Percentiles rank a stretch among this genome's conserved stretches.
Conservation (phyloP, 2,888 invertebrate genomes). For the Sarcophaga rosellei region DNA sequence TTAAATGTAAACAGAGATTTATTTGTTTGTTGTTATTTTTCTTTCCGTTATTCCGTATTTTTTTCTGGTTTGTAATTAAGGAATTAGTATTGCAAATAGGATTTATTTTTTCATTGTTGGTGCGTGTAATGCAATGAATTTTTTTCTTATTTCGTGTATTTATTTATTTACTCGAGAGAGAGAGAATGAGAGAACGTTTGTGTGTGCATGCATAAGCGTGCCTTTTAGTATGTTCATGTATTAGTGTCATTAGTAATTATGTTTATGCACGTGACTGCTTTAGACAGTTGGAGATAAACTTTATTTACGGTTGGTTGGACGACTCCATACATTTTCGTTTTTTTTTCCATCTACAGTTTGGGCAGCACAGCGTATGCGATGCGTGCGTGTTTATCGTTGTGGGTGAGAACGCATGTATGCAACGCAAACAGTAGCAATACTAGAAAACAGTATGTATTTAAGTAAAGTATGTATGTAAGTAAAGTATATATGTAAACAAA, state of each 20-base stretch:
- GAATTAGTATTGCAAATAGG: slow-evolving; percentile 62
- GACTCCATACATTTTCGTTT: slow-evolving; percentile 47
- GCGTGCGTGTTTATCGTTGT: neutral
- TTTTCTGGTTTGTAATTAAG: slow-evolving; percentile 56
- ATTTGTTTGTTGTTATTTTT: neutral
- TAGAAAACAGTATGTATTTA: neutral
- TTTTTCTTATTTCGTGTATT: neutral
- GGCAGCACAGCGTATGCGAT: neutral
- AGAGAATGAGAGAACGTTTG: neutral
- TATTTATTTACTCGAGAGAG: neutral
- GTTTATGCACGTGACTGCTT: slow-evolving; percentile 68
- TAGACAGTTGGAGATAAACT: slow-evolving; percentile 66
- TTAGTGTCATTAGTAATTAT: slow-evolving; percentile 64
- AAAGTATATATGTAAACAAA: slow-evolving; percentile 35
- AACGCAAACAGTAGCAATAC: neutral
- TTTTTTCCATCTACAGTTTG: neutral
- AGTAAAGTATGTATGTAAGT: slow-evolving; percentile 20
- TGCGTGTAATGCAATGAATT: neutral
- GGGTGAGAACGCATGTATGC: slow-evolving; percentile 10
- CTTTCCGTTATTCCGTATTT: too few relatives aligned
- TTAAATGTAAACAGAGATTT: slow-evolving; percentile 41
- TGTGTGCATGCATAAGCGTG: neutral
- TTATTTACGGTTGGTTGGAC: slow-evolving; percentile 64
- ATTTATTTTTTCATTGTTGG: slow-evolving; percentile 35
- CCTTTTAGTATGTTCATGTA: slow-evolving; percentile 24